These are phyloP conservation scores for Julus scandinavius DNA, from an alignment of 2,888 invertebrate species.

Conservation along the genomic window DNA sequence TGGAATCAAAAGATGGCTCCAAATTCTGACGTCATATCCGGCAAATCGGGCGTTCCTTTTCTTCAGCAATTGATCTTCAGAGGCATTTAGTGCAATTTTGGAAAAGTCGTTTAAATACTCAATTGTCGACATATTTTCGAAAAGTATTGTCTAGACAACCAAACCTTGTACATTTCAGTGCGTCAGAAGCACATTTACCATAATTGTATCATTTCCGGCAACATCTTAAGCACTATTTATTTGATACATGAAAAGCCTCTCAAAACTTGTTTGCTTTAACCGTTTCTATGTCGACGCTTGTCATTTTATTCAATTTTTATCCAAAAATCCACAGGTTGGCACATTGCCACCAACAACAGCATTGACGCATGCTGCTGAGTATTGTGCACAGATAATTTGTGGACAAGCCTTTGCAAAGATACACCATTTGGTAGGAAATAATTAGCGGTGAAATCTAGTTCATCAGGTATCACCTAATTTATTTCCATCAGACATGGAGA, in stretches of 20 bases:
- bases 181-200: not conserved
- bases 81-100: too few relatives aligned
- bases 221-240: not conserved
- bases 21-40: not conserved
- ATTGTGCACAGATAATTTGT: not conserved
- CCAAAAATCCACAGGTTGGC: constrained; percentile 33
- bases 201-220: too few relatives aligned
- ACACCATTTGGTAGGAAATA: not conserved
- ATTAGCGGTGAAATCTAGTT: constrained; percentile 23
- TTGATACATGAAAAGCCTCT: not conserved
- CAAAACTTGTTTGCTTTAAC: not conserved
- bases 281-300: not conserved
- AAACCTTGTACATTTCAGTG: not conserved
- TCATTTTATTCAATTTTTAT: not conserved
- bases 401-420: not conserved
- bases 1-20: not conserved
- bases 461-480: not conserved
- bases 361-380: not conserved
- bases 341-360: not conserved
- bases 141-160: not conserved
- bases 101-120: too few relatives aligned
- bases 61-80: too few relatives aligned
- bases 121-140: too few relatives aligned
- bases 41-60: not conserved
- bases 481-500: not conserved